Base-by-base conservation (phyloP, 2,113 vertebrate genomes). In the Oncorhynchus kisutch region DNA sequence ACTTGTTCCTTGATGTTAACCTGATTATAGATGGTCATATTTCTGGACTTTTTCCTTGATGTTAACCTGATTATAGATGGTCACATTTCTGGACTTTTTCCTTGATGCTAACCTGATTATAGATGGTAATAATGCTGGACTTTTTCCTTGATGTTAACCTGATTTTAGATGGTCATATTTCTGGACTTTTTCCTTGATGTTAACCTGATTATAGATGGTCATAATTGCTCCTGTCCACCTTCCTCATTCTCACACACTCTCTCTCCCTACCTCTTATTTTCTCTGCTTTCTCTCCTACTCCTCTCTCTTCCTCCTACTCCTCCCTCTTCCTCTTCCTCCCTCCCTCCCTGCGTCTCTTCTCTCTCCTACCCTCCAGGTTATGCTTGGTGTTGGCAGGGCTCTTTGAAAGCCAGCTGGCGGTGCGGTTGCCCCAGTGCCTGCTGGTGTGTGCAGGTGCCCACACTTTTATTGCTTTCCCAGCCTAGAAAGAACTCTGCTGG, bases 401-500 rank as follows among this genome's bases (percentile, higher is more conserved):
- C 14, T 95, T 99, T 85, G 90, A 93, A 88, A 96, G 96, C 1
- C 96, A 97, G 84, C 88, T 99, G 84, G 93, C 96, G 20, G 73
- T 95, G 82, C 92, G 93, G 27, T 91, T 98, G 83, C 94, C 98
- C 5, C 95, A 95, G 69, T 95, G 94, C 89, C 93, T 99, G 78
- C 90, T 94, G 31, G 86, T 99, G 75, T 96, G 97, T 0, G 95
- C 97, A 6, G 96, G 95, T 99, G 75, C 0, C 97, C 97, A 0
- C 95, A 92, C 72, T 99, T 99, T 90, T 99, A 99, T 2, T 97
- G 97, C 20, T 94, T 99, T 22, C 97, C 97, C 27, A 96, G 95
- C 48, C 90, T 99, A 67, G 96, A 96, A 90, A 94, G 96, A 86
- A 95, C 95, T 0, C 87, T 99, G 70, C 91, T 87, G 81, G 96